Conservation (phyloP, 2,113 vertebrate genomes). For the Pithys albifrons region DNA sequence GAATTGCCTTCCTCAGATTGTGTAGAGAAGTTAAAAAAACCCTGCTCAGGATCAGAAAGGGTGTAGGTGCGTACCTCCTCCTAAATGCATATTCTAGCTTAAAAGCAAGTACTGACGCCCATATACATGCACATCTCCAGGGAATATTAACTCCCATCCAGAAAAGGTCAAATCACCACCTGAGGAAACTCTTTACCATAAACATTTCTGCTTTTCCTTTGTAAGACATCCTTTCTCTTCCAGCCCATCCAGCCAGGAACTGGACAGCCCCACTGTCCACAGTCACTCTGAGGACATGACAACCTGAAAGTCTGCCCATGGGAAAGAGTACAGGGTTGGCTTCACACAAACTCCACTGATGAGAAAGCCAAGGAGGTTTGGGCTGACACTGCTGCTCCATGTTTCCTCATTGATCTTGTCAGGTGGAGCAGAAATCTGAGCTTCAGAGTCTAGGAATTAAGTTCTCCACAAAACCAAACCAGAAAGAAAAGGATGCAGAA, state of each 20-base stretch:
- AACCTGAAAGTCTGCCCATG: not conserved
- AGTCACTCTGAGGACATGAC: not conserved
- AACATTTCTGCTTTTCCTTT: not conserved
- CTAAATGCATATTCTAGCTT: not conserved
- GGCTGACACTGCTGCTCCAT: not conserved
- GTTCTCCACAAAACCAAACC: not conserved
- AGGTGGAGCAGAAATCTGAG: not conserved
- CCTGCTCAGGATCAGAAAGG: not conserved
- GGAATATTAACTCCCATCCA: not conserved
- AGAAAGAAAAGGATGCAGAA: not conserved
- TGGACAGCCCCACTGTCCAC: not conserved
- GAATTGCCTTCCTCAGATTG: not conserved
- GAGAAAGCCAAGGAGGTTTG: not conserved
- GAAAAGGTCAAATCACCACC: not conserved
- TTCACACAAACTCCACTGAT: not conserved
- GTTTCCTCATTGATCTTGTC: accelerated
- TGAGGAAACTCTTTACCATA: not conserved
- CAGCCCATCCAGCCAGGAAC: not conserved
- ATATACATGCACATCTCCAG: accelerated
- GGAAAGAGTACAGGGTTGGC: not conserved
- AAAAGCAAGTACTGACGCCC: not conserved
- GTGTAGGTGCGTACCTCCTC: not conserved
- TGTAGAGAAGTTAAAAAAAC: not conserved
- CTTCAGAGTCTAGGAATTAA: not conserved
- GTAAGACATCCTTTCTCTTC: not conserved